Base-by-base conservation (phyloP, 1,140 invertebrate species). In the Pseudomyrmex gracilis region DNA sequence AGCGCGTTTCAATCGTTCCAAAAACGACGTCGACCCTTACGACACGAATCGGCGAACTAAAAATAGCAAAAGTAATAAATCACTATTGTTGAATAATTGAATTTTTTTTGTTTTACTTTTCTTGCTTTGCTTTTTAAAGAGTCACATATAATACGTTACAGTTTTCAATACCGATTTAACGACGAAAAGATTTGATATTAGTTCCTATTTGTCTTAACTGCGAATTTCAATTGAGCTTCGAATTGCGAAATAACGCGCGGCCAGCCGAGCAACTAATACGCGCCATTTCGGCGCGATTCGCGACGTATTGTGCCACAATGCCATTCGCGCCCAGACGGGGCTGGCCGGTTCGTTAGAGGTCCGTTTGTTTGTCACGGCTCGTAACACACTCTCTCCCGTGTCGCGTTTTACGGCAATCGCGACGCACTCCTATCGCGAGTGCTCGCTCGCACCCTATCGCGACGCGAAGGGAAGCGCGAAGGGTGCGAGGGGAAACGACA, bases 291-390 rank as follows among this genome's bases (percentile, higher is more conserved):
- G 49, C 49, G 49, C 49, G 20, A 22, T 77, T 68, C 74, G 63
- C 63, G 17, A 53, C 47, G 60, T 17, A 77, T 55, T 77, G 74
- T 77, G 71, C 71, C 34, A 61, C 71, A 61, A 61, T 61, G 20
- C 9, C 45, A 47, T 13, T 45, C 34, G 63, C 13, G 43, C 43
- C 17, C 10, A 57, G 45, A 55, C 43, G 57, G 34, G 17, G 22
- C 51, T 45, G 43, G 2, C 70, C 47, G 68, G 47, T 57, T 67
- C 63, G 67, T 78, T 82, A 76, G 70, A 61, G 82, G 17, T 43
- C n/a, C 58, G 80, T 76, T 83, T 64, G 55, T 83, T 63, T 64
- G 70, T 34, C 60, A 15, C 80, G 34, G 73, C 57, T 74, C 24
- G 68, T 63, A 73, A 74, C 80, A 47, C 61, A 55, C 58, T 24